Base-by-base conservation (phyloP, 2,797 vertebrate genomes). In the Argyrosomus regius region DNA sequence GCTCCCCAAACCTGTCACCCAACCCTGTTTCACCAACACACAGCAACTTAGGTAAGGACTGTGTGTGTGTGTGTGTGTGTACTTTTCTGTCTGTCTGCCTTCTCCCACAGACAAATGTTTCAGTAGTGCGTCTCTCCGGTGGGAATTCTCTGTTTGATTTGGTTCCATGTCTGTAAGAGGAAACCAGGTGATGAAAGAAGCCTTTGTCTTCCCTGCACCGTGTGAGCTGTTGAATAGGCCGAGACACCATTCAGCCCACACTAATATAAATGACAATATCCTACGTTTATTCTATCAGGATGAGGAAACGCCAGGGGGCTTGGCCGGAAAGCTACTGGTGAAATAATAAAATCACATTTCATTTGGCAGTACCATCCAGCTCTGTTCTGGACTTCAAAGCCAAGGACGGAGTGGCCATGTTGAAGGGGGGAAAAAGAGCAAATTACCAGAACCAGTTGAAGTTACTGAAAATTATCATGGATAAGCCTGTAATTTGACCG, bases 11-110 rank as follows among this genome's bases (percentile, higher is more conserved):
- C 92, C 91, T 99, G 75, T 99, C 98, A 71, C 97, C 98, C 3
- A 99, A 99, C 89, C 97, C 98, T 1, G 97, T 99, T 90, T 99
- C 98, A 81, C 98, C 98, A 76, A 94, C 97, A 83, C 98, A 99
- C 91, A 99, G 90, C 88, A 99, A 97, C 89, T 93, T 98, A 93
- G 98, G 98, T 99, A 92, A 96, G 95, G 62, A 49, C 56, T 41
- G 52, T 13, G 12, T 74, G 16, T 74, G 1, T 67, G 52, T 77
- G 22, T 71, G 72, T 83, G 59, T 80, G 77, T 88, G 77, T 78
- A 49, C 56, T 82, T 78, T 39, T 68, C 67, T 83, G 72, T 86
- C 72, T 43, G 76, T 45, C 20, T 80, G 73, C 61, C 71, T 61
- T 81, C 62, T 62, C 72, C 58, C 20, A 41, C 74, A 79, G 79